Evolutionary conservation across 2,113 vertebrate species (phyloP).

Genomic region (Micromys minutus): DNA sequence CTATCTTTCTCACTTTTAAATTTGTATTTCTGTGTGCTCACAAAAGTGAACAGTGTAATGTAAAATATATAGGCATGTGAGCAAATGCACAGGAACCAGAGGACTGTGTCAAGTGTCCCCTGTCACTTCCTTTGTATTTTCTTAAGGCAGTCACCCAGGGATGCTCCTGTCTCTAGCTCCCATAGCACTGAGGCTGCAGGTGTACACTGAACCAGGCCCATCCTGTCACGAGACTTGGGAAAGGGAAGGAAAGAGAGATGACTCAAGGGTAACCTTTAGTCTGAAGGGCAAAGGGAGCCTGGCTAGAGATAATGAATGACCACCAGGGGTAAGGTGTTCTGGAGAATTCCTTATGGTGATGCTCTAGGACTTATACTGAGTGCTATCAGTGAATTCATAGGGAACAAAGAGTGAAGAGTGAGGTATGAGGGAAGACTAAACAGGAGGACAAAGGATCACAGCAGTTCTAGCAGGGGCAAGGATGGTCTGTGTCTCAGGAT

Average conservation of each 20-base stretch:
- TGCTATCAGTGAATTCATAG: no score
- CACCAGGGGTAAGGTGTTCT: no score
- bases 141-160: background rate
- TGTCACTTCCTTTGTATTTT: background rate
- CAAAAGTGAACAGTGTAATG: background rate
- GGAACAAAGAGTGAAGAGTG: background rate
- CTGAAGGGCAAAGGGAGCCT: no score
- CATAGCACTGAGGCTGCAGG: background rate
- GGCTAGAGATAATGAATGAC: no score
- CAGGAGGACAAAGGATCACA: background rate
- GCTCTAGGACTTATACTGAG: background rate
- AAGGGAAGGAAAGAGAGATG: background rate
- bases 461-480: background rate
- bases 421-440: background rate
- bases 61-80: background rate
- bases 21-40: background rate
- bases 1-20: background rate
- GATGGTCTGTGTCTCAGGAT: background rate
- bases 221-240: background rate
- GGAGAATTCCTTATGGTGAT: rapidly evolving
- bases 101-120: no score
- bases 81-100: background rate
- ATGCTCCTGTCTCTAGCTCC: background rate
- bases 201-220: background rate
- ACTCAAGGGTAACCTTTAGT: background rate